A percentile compares a stretch with the other conserved stretches of the same genome.
Evolutionary conservation across 2,797 vertebrate species (phyloP).

Genomic region (Agapornis canus): DNA sequence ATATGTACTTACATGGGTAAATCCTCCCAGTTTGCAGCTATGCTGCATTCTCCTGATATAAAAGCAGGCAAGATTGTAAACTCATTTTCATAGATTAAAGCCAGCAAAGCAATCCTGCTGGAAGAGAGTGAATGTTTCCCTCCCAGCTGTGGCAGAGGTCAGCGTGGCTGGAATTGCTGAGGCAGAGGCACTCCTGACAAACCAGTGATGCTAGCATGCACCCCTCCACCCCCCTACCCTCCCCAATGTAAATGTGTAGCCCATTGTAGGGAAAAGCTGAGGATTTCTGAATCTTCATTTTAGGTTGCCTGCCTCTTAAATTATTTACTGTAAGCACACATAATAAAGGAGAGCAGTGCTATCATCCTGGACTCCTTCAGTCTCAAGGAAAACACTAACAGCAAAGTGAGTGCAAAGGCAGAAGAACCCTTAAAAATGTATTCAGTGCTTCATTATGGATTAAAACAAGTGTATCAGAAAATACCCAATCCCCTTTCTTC

Average conservation of each 20-base stretch:
- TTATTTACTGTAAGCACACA: neutral
- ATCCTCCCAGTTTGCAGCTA: neutral
- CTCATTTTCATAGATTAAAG: neutral
- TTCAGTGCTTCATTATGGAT: neutral
- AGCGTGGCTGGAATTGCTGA: neutral
- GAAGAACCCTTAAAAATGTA: neutral
- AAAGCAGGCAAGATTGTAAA: neutral
- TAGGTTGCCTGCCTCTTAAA: neutral
- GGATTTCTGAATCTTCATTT: neutral
- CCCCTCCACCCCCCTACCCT: too few species aligned
- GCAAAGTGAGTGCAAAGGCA: neutral
- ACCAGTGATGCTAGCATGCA: rapidly evolving
- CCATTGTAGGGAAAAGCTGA: neutral
- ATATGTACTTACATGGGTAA: neutral
- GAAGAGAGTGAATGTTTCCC: neutral
- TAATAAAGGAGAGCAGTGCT: neutral
- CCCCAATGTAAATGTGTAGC: rapidly evolving
- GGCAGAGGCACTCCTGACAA: neutral
- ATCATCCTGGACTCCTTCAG: neutral
- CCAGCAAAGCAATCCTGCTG: neutral
- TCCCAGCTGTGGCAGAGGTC: neutral
- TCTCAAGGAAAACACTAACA: neutral
- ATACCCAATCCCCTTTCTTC: neutral
- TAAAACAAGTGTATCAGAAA: neutral
- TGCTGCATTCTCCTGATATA: rapidly evolving